Evolutionary conservation across 2,113 vertebrate species (phyloP).

Genomic region (Myotis yumanensis): DNA sequence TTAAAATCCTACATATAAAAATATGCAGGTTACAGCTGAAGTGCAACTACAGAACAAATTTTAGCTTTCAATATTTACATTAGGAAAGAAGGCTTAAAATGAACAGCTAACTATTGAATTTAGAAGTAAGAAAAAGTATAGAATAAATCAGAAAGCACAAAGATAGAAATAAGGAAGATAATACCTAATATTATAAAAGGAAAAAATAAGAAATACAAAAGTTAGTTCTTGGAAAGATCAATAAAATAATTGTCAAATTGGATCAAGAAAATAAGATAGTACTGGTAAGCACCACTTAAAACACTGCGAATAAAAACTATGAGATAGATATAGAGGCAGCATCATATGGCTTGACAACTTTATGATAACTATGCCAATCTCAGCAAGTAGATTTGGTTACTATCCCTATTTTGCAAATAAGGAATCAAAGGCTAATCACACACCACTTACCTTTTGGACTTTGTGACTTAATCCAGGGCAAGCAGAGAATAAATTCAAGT

Average conservation of each 20-base stretch:
- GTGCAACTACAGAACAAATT: neutral
- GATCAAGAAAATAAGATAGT: neutral
- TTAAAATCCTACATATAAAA: neutral
- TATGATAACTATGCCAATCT: neutral
- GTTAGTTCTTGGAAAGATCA: slow-evolving; percentile 4
- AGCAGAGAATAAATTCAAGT: neutral
- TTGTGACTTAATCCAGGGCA: neutral
- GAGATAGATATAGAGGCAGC: neutral
- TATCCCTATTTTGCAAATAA: neutral
- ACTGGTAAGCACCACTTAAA: neutral
- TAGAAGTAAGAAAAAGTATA: neutral
- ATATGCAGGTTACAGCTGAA: neutral
- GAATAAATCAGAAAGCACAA: neutral
- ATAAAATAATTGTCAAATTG: neutral
- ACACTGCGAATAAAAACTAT: neutral
- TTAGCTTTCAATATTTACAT: neutral
- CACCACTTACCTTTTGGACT: neutral
- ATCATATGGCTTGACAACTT: neutral
- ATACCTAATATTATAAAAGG: neutral
- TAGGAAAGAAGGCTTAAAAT: neutral
- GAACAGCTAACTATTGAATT: neutral
- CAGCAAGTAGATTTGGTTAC: neutral
- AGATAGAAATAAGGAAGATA: neutral
- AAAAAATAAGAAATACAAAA: neutral
- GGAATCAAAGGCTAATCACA: neutral